Base-by-base conservation (phyloP, 2,113 vertebrate species). In the Uropsilus gracilis region DNA sequence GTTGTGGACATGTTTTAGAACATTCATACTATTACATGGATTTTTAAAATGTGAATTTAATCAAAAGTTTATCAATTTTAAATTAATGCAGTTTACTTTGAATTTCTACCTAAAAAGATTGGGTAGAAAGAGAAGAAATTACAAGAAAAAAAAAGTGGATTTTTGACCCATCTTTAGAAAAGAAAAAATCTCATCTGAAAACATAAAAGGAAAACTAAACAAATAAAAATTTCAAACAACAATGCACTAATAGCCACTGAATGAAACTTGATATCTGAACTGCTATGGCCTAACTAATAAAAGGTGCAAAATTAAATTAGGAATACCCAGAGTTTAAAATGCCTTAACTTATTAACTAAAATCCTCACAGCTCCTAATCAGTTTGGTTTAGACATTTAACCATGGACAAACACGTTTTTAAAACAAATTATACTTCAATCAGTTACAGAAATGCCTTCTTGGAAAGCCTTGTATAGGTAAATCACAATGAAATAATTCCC, bases 371-470 rank as follows among this genome's bases (percentile, higher is more conserved):
- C 66, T 93, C n/a, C 72, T 86, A 94, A 92, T 89, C 77, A 95
- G 55, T 80, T 86, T 34, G 68, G 42, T 90, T 87, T 94, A 96
- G 95, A 86, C 48, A 89, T 92, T 89, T 89, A 95, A 72, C 85
- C 37, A 89, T 7, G 22, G 22, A 89, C 90, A 91, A 55, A 95
- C 94, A 9, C 26, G 86, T 50, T 17, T 89, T 96, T 83, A 86
- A 81, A 95, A 86, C 95, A 96, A 95, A 83, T 26, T 86, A 73
- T 32, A 91, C 6, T 63, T 94, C 42, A 94, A 5, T 94, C 63
- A 89, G 94, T 91, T 84, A 92, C 26, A 91, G 68, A 77, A 96
- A 85, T 63, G n/a, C 50, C 44, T 69, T 81, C 78, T 81, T 76
- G 8, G 59, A 85, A 95, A 89, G 24, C 44, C 59, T 57, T 84